A percentile compares a stretch with the other conserved stretches of the same genome.
These are phyloP conservation scores for Limnephilus auricula DNA, from an alignment of 2,888 invertebrate genomes.

Conservation along the genomic window DNA sequence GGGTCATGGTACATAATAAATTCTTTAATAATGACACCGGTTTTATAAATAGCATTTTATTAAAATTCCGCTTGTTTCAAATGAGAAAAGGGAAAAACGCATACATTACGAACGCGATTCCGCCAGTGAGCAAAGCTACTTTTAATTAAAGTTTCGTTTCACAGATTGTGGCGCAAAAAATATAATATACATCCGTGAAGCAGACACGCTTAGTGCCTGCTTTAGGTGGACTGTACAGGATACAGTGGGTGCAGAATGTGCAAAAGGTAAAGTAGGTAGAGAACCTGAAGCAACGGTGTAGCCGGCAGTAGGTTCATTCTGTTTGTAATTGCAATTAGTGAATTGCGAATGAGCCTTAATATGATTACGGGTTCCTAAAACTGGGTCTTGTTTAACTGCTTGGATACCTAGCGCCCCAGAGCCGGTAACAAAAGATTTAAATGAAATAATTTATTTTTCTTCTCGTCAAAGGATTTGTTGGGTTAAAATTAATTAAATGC, in stretches of 20 bases:
- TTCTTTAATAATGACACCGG: conserved; percentile 20
- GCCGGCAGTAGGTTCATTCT: conserved; percentile 47
- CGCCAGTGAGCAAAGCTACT: conserved; percentile 9
- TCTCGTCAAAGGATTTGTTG: not conserved
- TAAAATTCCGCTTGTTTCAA: conserved; percentile 46
- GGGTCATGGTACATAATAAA: not conserved
- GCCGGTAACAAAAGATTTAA: not conserved
- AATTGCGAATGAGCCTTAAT: conserved; percentile 58
- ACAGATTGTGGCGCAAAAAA: conserved; percentile 42
- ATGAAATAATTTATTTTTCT: not conserved
- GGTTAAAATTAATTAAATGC: not conserved
- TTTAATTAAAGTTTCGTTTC: conserved; percentile 54
- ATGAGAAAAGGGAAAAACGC: conserved; percentile 38
- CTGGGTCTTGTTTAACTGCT: conserved; percentile 37
- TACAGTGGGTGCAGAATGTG: not conserved
- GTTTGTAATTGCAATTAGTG: conserved; percentile 62
- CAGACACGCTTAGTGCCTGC: conserved; percentile 7
- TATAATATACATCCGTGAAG: conserved; percentile 42
- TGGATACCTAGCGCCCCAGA: not conserved
- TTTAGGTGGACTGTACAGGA: not conserved
- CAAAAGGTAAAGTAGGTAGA: not conserved
- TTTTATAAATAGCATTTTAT: conserved; percentile 27
- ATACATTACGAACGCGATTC: conserved; percentile 44
- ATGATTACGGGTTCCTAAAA: conserved; percentile 53
- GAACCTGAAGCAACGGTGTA: conserved; percentile 1